These are phyloP conservation scores for Heliconius erato DNA, from an alignment of 2,888 invertebrate species.

Conservation along the genomic window DNA sequence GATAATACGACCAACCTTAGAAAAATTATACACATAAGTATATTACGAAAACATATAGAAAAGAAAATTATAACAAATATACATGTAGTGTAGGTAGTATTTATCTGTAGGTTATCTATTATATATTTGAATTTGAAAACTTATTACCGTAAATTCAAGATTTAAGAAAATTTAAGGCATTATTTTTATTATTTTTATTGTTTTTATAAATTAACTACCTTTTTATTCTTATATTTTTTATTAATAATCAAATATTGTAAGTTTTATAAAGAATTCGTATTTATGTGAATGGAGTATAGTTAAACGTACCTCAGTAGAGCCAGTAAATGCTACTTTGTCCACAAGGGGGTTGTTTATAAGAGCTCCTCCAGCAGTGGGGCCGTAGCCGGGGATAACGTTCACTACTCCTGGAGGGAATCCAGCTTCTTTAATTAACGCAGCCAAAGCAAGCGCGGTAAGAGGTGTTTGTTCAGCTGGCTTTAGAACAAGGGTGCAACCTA, in stretches of 20 bases:
- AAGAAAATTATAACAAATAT: neutral
- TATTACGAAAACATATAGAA: neutral
- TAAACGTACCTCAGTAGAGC: constrained; percentile 74
- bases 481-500: constrained; percentile 92
- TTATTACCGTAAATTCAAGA: neutral
- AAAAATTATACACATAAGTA: neutral
- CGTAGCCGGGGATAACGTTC: constrained; percentile 96
- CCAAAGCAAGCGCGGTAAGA: constrained; percentile 94
- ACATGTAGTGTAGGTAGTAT: too few species aligned
- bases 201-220: too few species aligned
- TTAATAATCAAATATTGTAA: too few species aligned
- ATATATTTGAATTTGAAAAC: too few species aligned
- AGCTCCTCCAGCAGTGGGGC: constrained; percentile 91
- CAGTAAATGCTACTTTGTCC: constrained; percentile 94
- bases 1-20: constrained; percentile 85
- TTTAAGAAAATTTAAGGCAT: neutral
- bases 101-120: too few species aligned
- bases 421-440: constrained; percentile 93
- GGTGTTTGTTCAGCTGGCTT: constrained; percentile 99
- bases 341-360: constrained; percentile 90
- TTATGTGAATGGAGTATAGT: neutral
- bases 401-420: constrained; percentile 97
- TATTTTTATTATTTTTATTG: neutral
- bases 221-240: too few species aligned
- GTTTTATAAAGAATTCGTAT: neutral